Base-by-base conservation (phyloP, 2,113 vertebrate genomes). In the Ammodytes marinus region DNA sequence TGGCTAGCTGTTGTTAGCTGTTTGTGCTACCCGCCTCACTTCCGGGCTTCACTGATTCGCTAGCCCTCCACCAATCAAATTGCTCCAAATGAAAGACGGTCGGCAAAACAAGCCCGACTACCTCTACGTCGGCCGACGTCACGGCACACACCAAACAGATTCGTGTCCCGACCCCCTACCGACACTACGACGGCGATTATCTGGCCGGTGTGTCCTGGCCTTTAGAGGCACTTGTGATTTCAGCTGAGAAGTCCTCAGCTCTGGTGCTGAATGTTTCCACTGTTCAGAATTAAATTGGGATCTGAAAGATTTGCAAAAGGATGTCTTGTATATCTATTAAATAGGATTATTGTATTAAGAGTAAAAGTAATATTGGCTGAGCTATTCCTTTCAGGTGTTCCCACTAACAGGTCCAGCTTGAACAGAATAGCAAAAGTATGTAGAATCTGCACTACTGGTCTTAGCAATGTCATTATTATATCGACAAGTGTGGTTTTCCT, bases 401-500 rank as follows among this genome's bases (percentile, higher is more conserved):
- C 15, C 35, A n/a, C 53, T 5, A 39, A 59, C 4, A 6, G 11
- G 13, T 9, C 6, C 13, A 40, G 14, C 14, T 39, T 8, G 6
- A 13, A 40, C 35, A 40, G 9, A 45, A 15, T 5, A 42, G 14
- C 4, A 17, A 3, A 61, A 15, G 39, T 27, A 27, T 27, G 27
- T 27, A 27, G 27, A 27, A 27, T 27, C 27, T 61, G 39, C 39
- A 61, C 40, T 55, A 2, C 14, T 14, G 9, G 12, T 2, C 11
- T 45, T 2, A 35, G 49, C 11, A 3, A 12, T 45, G 27, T 55
- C 7, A 45, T 45, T 70, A 57, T 35, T 70, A 45, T 55, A 27
- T 69, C 67, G 53, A 55, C 52, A 8, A 14, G 35, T 66, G 27
- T 40, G 46, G 52, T 69, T 60, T 52, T 52, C 45, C 61, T 19